Conservation (phyloP, 2,797 vertebrate genomes). For the Crenichthys baileyi region DNA sequence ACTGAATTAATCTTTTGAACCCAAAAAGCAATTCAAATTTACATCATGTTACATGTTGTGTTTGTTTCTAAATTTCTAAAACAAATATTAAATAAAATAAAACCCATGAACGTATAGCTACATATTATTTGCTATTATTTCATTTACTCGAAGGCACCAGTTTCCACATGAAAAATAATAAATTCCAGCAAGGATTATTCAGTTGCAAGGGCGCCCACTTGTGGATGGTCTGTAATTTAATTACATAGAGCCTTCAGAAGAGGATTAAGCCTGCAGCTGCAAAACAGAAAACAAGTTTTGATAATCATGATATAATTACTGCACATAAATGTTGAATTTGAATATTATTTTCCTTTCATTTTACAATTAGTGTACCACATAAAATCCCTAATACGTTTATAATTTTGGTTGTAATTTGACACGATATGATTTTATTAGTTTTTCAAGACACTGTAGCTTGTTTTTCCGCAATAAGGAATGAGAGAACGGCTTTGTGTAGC, state of each 20-base stretch:
- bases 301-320: background rate
- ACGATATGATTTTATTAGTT: background rate
- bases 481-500: background rate
- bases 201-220: slow-evolving; percentile 53
- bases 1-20: slow-evolving; percentile 7
- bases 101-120: background rate
- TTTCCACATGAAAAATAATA: background rate
- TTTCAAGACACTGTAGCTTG: background rate
- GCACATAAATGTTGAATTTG: background rate
- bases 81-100: background rate
- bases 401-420: background rate
- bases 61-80: slow-evolving; percentile 13
- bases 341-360: background rate
- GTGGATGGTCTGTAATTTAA: slow-evolving; percentile 28
- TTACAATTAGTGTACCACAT: background rate
- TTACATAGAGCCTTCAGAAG: slow-evolving; percentile 14
- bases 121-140: background rate
- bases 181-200: slow-evolving; percentile 14
- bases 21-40: background rate
- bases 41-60: background rate
- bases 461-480: background rate
- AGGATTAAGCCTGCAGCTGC: slow-evolving; percentile 10
- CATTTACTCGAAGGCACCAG: background rate
- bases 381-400: background rate
- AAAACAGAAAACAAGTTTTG: background rate